Evolutionary conservation across 2,888 invertebrate genomes (phyloP), one percentile per base, ranked within the genome.

Genomic region (Scaptomyza parva): DNA sequence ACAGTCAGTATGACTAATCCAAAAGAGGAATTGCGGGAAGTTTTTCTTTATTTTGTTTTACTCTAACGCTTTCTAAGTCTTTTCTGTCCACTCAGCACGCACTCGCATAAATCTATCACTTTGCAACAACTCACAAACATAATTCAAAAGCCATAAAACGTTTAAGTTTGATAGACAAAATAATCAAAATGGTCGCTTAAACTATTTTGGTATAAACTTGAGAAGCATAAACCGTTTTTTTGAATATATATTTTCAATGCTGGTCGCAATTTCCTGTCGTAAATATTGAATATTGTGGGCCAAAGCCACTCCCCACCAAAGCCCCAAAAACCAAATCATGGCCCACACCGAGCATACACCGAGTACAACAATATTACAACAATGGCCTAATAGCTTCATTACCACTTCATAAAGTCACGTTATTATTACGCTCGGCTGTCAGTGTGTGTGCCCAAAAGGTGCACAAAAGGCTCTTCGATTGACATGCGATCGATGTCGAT

Each of bases 321-420:
- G 61, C 64, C 65, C 53, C n/a, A n/a, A 60, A 47, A 12, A 44
- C 53, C 40, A 12, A 43, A 14, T 17, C 20, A 44, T 44, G 28
- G 11, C 7, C 51, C 50, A 50, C 22, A 33, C 20, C 22, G 22
- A 17, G 35, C 47, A n/a, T n/a, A n/a, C n/a, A n/a, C 33, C 12
- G 2, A 20, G 40, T 41, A 41, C 17, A 37, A 17, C 20, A 20
- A 69, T 67, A 57, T 64, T 69, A 61, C 58, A 59, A 64, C 17
- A 37, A 66, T 50, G 73, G 66, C 44, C 79, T 89, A 88, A 88
- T 88, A 72, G 89, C 81, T 88, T 88, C 89, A 88, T 88, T 88
- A 89, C 88, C 89, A 89, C 88, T 87, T 88, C 86, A 89, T 89
- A 88, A 88, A 88, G 89, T 89, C 87, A 89, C 89, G 88, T 88